phyloP scores from a whole-genome alignment of 1,140 invertebrate genomes.

The Cherax quadricarinatus region DNA sequence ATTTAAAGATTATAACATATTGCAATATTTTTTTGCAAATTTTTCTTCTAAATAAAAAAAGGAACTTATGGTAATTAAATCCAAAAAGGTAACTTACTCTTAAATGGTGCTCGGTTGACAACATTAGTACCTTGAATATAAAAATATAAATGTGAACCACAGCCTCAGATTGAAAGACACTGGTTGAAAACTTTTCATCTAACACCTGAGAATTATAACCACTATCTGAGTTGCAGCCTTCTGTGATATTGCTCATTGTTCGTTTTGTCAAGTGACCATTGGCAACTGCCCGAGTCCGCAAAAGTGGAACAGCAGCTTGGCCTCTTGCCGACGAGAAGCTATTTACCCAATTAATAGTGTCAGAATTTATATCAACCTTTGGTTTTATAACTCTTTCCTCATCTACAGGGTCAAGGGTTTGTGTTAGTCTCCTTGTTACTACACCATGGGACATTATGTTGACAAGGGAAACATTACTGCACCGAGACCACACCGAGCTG shows the following conservation, averaged over 20 bases:
- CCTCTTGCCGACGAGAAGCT: background rate
- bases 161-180: background rate
- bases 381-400: background rate
- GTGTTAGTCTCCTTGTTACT: background rate
- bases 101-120: constrained; percentile 1
- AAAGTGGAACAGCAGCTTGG: constrained; percentile 17
- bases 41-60: too few species aligned
- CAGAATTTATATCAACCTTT: background rate
- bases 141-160: constrained; percentile 23
- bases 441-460: background rate
- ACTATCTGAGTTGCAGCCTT: constrained; percentile 26
- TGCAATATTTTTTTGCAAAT: too few species aligned
- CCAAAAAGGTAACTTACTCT: background rate
- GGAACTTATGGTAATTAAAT: too few species aligned
- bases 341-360: constrained; percentile 23
- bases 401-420: background rate
- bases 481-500: constrained; percentile 45
- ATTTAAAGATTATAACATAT: too few species aligned
- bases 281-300: constrained; percentile 17
- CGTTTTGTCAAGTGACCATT: constrained; percentile 14
- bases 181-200: background rate
- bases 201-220: constrained; percentile 4
- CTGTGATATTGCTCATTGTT: constrained; percentile 3
- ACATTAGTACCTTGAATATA: background rate
- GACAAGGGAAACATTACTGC: constrained; percentile 23